Percentiles rank a stretch among this genome's conserved stretches.
Conservation (phyloP, 2,113 vertebrate species). For the Procavia capensis region DNA sequence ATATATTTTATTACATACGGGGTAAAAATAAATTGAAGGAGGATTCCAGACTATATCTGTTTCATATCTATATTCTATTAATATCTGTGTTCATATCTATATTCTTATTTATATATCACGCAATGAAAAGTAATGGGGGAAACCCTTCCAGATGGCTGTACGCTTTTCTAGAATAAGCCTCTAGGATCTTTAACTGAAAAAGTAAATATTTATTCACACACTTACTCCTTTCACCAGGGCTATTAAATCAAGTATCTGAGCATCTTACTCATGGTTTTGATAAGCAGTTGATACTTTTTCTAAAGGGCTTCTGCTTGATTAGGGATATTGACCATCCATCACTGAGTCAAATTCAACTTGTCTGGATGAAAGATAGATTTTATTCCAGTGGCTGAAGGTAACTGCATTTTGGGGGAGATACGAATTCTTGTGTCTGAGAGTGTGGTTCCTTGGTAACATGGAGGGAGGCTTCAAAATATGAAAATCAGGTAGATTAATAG, state of each 20-base stretch:
- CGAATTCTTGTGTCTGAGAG: slow-evolving; percentile 44
- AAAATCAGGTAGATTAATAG: not conserved
- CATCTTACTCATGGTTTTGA: slow-evolving; percentile 45
- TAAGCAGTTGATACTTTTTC: slow-evolving; percentile 24
- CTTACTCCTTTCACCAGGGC: slow-evolving; percentile 4
- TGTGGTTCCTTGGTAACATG: not conserved
- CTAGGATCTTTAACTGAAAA: slow-evolving; percentile 22
- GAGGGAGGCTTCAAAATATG: not conserved
- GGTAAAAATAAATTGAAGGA: too few species aligned
- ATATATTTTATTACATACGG: too few species aligned
- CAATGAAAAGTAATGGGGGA: not conserved
- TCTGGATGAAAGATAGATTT: slow-evolving; percentile 45
- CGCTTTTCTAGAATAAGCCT: slow-evolving; percentile 11
- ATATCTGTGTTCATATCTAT: slow-evolving; percentile 21
- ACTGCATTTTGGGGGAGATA: slow-evolving; percentile 38
- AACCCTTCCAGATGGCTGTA: not conserved
- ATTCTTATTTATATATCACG: not conserved
- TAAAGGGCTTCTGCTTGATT: not conserved
- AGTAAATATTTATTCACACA: slow-evolving; percentile 22
- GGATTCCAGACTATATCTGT: not conserved
- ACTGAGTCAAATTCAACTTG: slow-evolving; percentile 40
- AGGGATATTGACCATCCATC: not conserved
- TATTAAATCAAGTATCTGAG: not conserved
- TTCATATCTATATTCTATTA: slow-evolving; percentile 51
- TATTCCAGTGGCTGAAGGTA: not conserved